Base-by-base conservation (phyloP, 1,140 invertebrate genomes). In the Spodoptera litura region DNA sequence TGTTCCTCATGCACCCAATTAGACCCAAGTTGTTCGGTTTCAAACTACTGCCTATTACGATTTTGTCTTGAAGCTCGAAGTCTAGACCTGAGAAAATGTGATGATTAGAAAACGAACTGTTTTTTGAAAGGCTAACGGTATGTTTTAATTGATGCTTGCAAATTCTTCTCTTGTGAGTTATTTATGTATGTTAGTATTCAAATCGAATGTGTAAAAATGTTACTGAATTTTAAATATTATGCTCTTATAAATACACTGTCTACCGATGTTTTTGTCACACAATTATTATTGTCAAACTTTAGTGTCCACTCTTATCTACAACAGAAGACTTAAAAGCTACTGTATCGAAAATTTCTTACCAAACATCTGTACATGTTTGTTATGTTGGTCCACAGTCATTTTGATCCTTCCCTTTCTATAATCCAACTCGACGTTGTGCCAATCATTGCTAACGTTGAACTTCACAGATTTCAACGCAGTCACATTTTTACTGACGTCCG, bases 1-100 rank as follows among this genome's bases (percentile, higher is more conserved):
- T 97, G 82, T 98, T 97, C 77, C 97, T 95, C 95, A 99, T 98
- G 88, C 98, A 99, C 10, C 98, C 98, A 52, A 99, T 97, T 68
- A 99, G 95, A 27, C 98, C 98, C 94, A 95, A 91, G 76, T 95
- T 95, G 0, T 95, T 95, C 81, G 94, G 96, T 94, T 95, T 96
- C 73, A 96, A 89, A 4, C 97, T 97, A 87, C 97, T 97, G 72
- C 97, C 97, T 74, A 98, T 97, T 59, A 97, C 97, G 59, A 96
- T 93, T 84, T 96, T 96, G 82, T 96, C 95, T 88, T 95, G 95
- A 15, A 96, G 91, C 80, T 95, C 94, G 79, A 96, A 96, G 82
- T 96, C 94, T 78, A 96, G 82, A 27, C 93, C 94, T 95, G 85
- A 68, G 80, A 78, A 80, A 81, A 56, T 53, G n/a, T 13, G 38